These are phyloP conservation scores for Mixornis gularis DNA, from an alignment of 2,113 vertebrate species.

Conservation along the genomic window DNA sequence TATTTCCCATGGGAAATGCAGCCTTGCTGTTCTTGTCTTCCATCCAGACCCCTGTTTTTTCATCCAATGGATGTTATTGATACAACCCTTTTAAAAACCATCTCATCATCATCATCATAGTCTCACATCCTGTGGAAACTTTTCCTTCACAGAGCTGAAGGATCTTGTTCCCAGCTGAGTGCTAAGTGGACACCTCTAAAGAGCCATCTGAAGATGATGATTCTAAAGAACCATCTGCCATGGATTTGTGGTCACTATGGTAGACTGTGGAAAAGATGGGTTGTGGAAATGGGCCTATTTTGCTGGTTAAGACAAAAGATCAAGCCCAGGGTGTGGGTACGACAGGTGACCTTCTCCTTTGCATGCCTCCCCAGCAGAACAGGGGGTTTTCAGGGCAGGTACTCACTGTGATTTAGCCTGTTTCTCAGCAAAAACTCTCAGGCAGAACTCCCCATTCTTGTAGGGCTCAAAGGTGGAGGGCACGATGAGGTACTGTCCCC, in stretches of 20 bases:
- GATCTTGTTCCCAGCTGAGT: not conserved
- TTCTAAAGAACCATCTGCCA: not conserved
- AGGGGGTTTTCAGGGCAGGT: not conserved
- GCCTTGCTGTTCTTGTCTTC: not conserved
- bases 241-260: not conserved
- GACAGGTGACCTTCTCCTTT: not conserved
- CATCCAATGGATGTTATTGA: not conserved
- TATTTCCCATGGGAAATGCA: not conserved
- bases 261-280: not conserved
- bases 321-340: not conserved
- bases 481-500: slow-evolving; percentile 80
- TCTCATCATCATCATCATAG: not conserved
- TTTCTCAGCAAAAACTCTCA: slow-evolving; percentile 86
- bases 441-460: slow-evolving; percentile 78
- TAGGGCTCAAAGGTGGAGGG: slow-evolving; percentile 85
- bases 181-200: not conserved
- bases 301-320: not conserved
- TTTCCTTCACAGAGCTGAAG: not conserved
- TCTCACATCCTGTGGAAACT: not conserved
- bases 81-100: not conserved
- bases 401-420: slow-evolving; percentile 71
- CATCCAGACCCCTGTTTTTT: not conserved
- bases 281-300: not conserved
- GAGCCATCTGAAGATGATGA: not conserved
- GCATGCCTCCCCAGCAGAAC: not conserved